phyloP scores from a whole-genome alignment of 2,113 vertebrate species.

The Pterophyllum scalare region DNA sequence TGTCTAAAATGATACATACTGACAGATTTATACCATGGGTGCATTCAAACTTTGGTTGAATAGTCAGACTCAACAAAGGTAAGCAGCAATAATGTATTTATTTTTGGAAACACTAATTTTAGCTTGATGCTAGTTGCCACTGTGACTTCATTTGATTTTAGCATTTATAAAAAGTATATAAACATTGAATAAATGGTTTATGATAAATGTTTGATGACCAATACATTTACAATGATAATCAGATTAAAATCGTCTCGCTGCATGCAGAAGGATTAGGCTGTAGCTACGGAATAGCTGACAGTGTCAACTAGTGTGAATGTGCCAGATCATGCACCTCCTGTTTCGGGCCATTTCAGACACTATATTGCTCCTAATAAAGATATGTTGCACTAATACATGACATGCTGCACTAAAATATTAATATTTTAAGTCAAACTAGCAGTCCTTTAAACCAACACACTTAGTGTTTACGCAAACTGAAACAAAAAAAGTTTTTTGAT shows the following conservation, averaged over 20 bases:
- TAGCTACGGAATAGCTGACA: background rate
- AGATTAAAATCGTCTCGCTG: background rate
- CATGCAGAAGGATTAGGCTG: background rate
- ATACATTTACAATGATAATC: background rate
- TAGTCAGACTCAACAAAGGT: background rate
- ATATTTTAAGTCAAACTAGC: constrained; percentile 23
- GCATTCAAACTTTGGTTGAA: background rate
- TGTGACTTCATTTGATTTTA: background rate
- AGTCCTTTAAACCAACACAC: constrained; percentile 1
- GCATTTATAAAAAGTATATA: background rate
- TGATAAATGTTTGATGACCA: background rate
- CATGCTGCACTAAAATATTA: constrained; percentile 14
- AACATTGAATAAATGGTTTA: background rate
- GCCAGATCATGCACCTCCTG: background rate
- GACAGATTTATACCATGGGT: constrained; percentile 12
- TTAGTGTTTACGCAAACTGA: background rate
- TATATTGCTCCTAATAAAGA: background rate
- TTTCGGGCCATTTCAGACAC: background rate
- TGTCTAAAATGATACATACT: constrained; percentile 10
- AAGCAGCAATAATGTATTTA: background rate
- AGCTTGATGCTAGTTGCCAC: background rate
- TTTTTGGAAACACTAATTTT: background rate
- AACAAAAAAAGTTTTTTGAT: background rate
- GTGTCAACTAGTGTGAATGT: too few relatives aligned
- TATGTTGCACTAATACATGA: too few relatives aligned